Evolutionary conservation across 2,888 invertebrate species (phyloP), one percentile per base, ranked within the genome.

Genomic region (Clivina fossor): DNA sequence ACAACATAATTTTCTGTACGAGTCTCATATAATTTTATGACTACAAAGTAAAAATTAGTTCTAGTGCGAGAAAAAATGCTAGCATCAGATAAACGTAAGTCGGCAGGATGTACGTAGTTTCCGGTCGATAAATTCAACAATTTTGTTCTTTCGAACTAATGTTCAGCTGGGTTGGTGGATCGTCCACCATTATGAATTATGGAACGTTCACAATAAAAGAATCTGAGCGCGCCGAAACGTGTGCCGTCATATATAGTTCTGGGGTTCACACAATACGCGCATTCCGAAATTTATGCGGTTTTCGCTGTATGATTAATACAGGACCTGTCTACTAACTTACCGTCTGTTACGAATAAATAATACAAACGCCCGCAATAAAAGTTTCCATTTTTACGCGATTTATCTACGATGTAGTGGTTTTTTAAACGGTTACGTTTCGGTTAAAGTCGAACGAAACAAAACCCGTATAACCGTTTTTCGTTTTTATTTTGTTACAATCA

Each of bases 101-200:
- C 44, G 44, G 44, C 20, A 18, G 44, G 24, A 44, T 18, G 32
- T 44, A 44, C 32, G 32, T 30, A 19, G 44, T 44, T 44, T 44
- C 44, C 44, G 44, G 30, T 30, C 44, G 44, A 44, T 44, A 44
- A 44, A 44, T 44, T 44, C 44, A 44, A 44, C 44, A 44, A 44
- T 44, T 44, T 44, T 24, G 44, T 44, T 44, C 44, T 44, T 44
- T 30, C 30, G 44, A 44, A 44, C 44, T 44, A 44, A 44, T 44
- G 44, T 44, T 44, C 44, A 44, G 44, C 32, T 44, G n/a, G n/a
- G n/a, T n/a, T n/a, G n/a, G 32, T 44, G 44, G 32, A 44, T 44
- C 30, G 44, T n/a, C n/a, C n/a, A n/a, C 44, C 30, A 20, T 44
- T 30, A 44, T 44, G 44, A 44, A 44, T 44, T 44, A 44, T 44